Evolutionary conservation across 1,140 invertebrate genomes (phyloP), one percentile per base, ranked within the genome.

Genomic region (Daktulosphaira vitifoliae): DNA sequence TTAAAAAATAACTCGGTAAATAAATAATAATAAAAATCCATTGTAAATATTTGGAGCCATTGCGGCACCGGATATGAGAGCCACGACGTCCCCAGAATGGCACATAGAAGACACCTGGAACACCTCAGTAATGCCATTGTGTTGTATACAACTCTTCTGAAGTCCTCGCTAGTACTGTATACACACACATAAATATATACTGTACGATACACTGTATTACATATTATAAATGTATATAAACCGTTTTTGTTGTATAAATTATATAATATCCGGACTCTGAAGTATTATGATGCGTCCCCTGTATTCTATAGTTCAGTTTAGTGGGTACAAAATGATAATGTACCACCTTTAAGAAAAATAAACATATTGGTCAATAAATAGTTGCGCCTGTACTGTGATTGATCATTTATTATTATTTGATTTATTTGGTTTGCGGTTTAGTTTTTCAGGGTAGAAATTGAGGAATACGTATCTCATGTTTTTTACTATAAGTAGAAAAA

Each of bases 101-200:
- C 54, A 59, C 54, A 59, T 59, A 59, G 54, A 59, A 59, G 54
- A 59, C 54, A 59, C 54, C 54, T 59, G 54, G 54, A 59, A 59
- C 53, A 15, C 25, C 39, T 54, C 20, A 39, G 22, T 56, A 56
- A 56, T 23, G 54, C 54, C 54, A 59, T 59, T 59, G 54, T 59
- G 54, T 22, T 37, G n/a, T 23, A 44, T 38, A 44, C 37, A 42
- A 56, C 53, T 56, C 53, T 56, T 59, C 54, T 46, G 38, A 46
- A 23, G 39, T 4, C 11, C 29, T 11, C 5, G 5, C 29, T 6
- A 33, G 29, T 11, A n/a, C n/a, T n/a, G n/a, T n/a, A n/a, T n/a
- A 33, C 29, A 33, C 29, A 33, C 29, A 33, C 29, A 33, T 33
- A 33, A 7, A 44, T 44, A 15, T 44, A 44, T 16, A 44, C 39